Evolutionary conservation across 2,888 invertebrate genomes (phyloP), one percentile per base, ranked within the genome.

Genomic region (Adelognathus sp.): DNA sequence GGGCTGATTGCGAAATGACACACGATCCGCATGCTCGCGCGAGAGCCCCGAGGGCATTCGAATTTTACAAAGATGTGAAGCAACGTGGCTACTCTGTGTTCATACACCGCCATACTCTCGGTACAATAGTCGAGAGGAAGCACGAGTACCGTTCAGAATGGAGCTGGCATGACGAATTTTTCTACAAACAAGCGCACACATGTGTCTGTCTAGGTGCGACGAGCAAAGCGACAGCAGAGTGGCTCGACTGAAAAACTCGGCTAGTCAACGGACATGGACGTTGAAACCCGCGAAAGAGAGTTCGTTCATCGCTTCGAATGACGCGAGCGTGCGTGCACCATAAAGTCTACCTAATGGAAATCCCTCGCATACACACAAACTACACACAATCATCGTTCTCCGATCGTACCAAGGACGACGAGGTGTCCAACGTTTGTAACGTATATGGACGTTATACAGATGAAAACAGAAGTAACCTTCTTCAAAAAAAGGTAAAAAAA

Each of bases 361-460:
- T 18, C 27, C 46, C 61, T 16, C 29, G 44, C 61, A 67, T 54
- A 27, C 44, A 60, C 41, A 58, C 33, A 56, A 44, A 50, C 46
- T n/a, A n/a, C n/a, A n/a, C n/a, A n/a, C n/a, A 50, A 4, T 21
- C 60, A 31, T 41, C 69, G 70, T 66, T 78, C 72, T 46, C 61
- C 31, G 61, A 73, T 56, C 63, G 67, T 52, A 69, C 70, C 74
- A 78, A 78, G 78, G 78, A 78, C 78, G 41, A 21, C 78, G 18
- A 78, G 74, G 70, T 74, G 54, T 66, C 60, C 78, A 52, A 7
- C 71, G 44, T n/a, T 16, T 67, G 31, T 31, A 31, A 63, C 5
- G 6, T 11, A 4, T 50, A 64, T 33, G n/a, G 44, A 18, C 24
- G 14, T 29, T 29, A 11, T 24, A 61, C 27, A 29, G 16, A 11